Evolutionary conservation across 2,797 vertebrate species (phyloP), one percentile per base, ranked within the genome.

Genomic region (Heliangelus exortis): DNA sequence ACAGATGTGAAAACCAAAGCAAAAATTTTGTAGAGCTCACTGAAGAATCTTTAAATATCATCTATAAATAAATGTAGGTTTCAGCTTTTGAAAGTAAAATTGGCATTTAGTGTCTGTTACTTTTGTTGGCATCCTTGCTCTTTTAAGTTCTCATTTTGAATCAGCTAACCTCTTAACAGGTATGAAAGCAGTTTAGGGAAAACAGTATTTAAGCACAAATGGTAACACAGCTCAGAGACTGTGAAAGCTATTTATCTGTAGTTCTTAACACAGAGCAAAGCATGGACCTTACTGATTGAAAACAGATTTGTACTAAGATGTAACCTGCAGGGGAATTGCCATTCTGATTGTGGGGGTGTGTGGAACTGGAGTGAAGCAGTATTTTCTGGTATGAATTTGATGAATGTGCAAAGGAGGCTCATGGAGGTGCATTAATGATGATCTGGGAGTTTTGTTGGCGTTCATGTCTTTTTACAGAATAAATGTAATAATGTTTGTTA

Each of bases 1-100:
- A 89, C 88, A 94, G 93, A 92, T 94, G 78, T 61, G 84, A 88
- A 95, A 93, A 93, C 14, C 12, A 81, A 95, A 92, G 88, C 50
- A 95, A 75, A 95, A 80, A 58, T 36, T 75, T 21, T 91, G 51
- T 86, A 86, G 34, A 73, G 58, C 77, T 89, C 7, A 2, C 51
- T 43, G 57, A 69, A 87, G 71, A 62, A 26, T 65, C 67, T 79
- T 84, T 57, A 94, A 95, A 90, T 93, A 78, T 6, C 16, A 50
- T 89, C 68, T 84, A 31, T 53, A 86, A 91, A 86, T 93, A 90
- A 57, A 89, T 75, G 4, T 23, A 22, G 14, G 6, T 53, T 95
- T 91, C 36, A 74, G 53, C 68, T 91, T 91, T 59, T 74, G 55
- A 88, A 81, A 82, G 62, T 34, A 48, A 75, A 89, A 77, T 51